Evolutionary conservation across 2,888 invertebrate species (phyloP), one percentile per base, ranked within the genome.

Genomic region (Lydus trimaculatus): DNA sequence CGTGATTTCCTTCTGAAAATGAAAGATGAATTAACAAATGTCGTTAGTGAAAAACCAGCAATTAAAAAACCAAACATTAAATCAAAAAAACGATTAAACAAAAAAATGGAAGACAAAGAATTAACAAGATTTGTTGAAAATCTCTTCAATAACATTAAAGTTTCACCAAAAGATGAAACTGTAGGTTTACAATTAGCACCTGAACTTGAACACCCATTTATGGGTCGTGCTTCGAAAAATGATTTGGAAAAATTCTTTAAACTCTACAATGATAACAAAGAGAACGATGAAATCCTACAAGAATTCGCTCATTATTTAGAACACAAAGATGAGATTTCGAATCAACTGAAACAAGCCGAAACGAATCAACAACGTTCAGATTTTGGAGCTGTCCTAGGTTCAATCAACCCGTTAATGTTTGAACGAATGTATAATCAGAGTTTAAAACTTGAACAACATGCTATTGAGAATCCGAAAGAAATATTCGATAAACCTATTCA

Each of bases 331-430:
- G 63, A 64, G 17, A 20, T 60, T 23, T 1, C n/a, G 7, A 64
- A 31, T 7, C 25, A 56, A 48, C 13, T 13, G 17, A 7, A 48
- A 58, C 15, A 25, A 31, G 0, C 28, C 9, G 25, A 28, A 31
- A 28, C 3, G 11, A n/a, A 25, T 20, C 13, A 36, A 43, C 2
- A 8, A 31, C 33, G 11, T 33, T 0, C 28, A 48, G 63, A 72
- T 36, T 59, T 73, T 13, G 73, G 70, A 7, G 68, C 72, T 23
- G 65, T 78, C 31, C 61, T 79, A 61, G 77, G 78, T 15, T 73
- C 78, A 7, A 74, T 76, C 23, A 78, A 78, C 58, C 78, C 78
- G 0, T 48, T 75, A 61, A 78, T 77, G 77, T 77, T 78, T 33
- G 77, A 79, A 60, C 71, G 70, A 56, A 63, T 76, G 64, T 77